A percentile compares a stretch with the other conserved stretches of the same genome.
Conservation (phyloP, 2,888 invertebrate genomes). For the Chouioia cunea region DNA sequence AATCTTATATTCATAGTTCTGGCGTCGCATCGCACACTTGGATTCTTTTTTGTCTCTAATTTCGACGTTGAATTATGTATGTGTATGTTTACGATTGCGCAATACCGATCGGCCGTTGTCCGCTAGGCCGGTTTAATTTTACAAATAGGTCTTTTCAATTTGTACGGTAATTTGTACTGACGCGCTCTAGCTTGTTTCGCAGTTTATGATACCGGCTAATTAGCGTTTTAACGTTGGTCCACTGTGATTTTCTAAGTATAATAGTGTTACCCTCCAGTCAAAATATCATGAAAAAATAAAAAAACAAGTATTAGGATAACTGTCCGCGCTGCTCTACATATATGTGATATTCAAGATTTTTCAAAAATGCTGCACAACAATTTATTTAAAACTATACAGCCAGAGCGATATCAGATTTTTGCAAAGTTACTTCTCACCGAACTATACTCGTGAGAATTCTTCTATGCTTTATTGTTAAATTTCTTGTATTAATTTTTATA, state of each 20-base stretch:
- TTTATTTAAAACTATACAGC: not conserved
- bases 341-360: too few relatives aligned
- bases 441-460: too few relatives aligned
- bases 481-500: too few relatives aligned
- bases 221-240: slow-evolving; percentile 26
- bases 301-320: too few relatives aligned
- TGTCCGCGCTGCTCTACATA: too few relatives aligned
- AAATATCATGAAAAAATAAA: not conserved
- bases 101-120: too few relatives aligned
- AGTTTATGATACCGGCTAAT: slow-evolving; percentile 11
- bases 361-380: not conserved
- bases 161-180: slow-evolving; percentile 20
- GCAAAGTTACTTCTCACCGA: too few relatives aligned
- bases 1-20: not conserved
- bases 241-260: slow-evolving; percentile 14
- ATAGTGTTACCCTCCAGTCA: too few relatives aligned
- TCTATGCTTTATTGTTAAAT: too few relatives aligned
- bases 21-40: not conserved
- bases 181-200: not conserved
- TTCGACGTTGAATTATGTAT: too few relatives aligned
- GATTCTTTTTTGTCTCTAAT: too few relatives aligned
- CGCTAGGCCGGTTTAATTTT: slow-evolving; percentile 12
- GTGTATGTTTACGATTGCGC: too few relatives aligned
- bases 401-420: not conserved
- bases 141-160: slow-evolving; percentile 29